Percentiles rank a stretch among this genome's conserved stretches.
These are phyloP conservation scores for Petaurus breviceps DNA, from an alignment of 2,113 vertebrate species.

Conservation along the genomic window DNA sequence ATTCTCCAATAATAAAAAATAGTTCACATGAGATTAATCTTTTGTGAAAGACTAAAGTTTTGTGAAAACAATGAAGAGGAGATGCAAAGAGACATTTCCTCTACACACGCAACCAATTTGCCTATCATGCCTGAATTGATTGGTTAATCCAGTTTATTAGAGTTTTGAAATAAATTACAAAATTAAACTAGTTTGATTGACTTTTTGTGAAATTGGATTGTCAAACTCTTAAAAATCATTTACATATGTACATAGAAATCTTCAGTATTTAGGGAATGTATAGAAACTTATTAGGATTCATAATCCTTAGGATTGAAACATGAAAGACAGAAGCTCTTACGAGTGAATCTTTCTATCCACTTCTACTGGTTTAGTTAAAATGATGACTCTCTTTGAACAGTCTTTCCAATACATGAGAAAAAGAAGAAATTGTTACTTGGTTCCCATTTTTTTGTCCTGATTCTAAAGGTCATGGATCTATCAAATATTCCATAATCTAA, in stretches of 20 bases:
- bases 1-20: constrained; percentile 19
- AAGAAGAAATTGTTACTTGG: constrained; percentile 49
- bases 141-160: not conserved
- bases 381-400: not conserved
- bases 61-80: not conserved
- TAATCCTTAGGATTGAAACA: constrained; percentile 60
- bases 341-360: constrained; percentile 72
- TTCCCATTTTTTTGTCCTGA: constrained; percentile 49
- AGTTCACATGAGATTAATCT: not conserved
- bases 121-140: not conserved
- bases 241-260: constrained; percentile 7
- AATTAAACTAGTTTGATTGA: not conserved
- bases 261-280: constrained; percentile 34
- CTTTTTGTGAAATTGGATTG: not conserved
- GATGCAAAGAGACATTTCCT: not conserved
- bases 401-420: not conserved
- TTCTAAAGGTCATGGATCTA: constrained; percentile 67
- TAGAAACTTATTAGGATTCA: constrained; percentile 65
- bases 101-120: not conserved
- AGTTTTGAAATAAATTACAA: not conserved
- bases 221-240: not conserved
- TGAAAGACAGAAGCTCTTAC: constrained; percentile 76
- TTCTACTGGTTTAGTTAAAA: constrained; percentile 31
- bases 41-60: not conserved
- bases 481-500: constrained; percentile 18